These are phyloP conservation scores for Gnatocerus cornutus DNA, from an alignment of 2,888 invertebrate species.

Conservation along the genomic window DNA sequence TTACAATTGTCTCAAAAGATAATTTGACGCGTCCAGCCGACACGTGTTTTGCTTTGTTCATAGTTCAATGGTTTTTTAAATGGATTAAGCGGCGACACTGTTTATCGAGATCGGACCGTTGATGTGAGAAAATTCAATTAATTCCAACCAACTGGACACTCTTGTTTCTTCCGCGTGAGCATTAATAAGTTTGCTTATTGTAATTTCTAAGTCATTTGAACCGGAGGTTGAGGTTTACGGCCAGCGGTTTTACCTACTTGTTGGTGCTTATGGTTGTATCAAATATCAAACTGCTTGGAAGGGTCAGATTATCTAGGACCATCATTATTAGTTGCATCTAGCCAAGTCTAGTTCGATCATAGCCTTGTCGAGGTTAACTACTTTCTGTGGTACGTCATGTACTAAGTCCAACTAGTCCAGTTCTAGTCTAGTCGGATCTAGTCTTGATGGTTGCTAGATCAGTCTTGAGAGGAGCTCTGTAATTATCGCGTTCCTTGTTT, in stretches of 20 bases:
- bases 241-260: neutral
- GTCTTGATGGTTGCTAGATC: too few species aligned
- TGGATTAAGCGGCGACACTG: neutral
- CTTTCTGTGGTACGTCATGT: too few species aligned
- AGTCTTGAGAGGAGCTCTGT: too few species aligned
- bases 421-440: too few species aligned
- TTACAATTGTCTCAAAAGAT: constrained; percentile 34
- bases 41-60: constrained; percentile 31
- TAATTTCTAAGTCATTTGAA: neutral
- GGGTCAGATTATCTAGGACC: too few species aligned
- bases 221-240: neutral
- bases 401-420: too few species aligned
- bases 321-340: too few species aligned
- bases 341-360: too few species aligned
- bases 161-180: neutral
- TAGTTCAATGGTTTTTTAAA: constrained; percentile 16
- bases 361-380: too few species aligned
- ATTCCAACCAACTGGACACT: neutral
- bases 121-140: constrained; percentile 11
- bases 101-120: constrained; percentile 10
- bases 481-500: neutral
- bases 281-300: neutral
- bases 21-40: constrained; percentile 23
- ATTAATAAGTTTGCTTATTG: neutral
- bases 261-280: neutral